phyloP scores from a whole-genome alignment of 1,140 invertebrate species.

The Aethina tumida region DNA sequence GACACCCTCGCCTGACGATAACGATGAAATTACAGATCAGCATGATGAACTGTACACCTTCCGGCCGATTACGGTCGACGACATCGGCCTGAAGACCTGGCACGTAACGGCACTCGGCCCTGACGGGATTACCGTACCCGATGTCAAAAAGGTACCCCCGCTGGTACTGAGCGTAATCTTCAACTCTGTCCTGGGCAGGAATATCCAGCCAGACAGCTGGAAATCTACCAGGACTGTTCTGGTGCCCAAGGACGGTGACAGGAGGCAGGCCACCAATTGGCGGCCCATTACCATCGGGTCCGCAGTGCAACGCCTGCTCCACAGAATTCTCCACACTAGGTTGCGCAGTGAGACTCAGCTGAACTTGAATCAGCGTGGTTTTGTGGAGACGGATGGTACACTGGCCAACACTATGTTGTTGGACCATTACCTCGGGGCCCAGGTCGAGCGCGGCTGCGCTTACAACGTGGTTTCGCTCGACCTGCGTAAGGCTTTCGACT shows the following conservation, averaged over 20 bases:
- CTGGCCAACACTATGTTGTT: slow-evolving; percentile 30
- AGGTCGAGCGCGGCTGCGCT: slow-evolving; percentile 13
- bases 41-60: too few relatives aligned
- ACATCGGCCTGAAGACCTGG: too few relatives aligned
- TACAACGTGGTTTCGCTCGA: slow-evolving; percentile 30
- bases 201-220: too few relatives aligned
- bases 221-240: too few relatives aligned
- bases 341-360: background rate
- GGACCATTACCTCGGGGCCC: slow-evolving; percentile 24
- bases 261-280: slow-evolving; percentile 13
- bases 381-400: slow-evolving; percentile 27
- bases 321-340: slow-evolving; percentile 2
- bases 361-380: slow-evolving; percentile 25
- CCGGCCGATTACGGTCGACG: too few relatives aligned
- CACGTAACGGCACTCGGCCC: too few relatives aligned
- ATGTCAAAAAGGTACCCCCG: too few relatives aligned
- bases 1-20: too few relatives aligned
- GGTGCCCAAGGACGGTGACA: slow-evolving; percentile 20
- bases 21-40: too few relatives aligned
- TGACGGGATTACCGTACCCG: too few relatives aligned
- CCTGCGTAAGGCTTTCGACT: slow-evolving; percentile 19
- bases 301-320: slow-evolving; percentile 8
- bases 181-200: too few relatives aligned
- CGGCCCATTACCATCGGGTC: slow-evolving; percentile 19
- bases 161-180: too few relatives aligned